Evolutionary conservation across 2,113 vertebrate species (phyloP).

Genomic region (Junco hyemalis): DNA sequence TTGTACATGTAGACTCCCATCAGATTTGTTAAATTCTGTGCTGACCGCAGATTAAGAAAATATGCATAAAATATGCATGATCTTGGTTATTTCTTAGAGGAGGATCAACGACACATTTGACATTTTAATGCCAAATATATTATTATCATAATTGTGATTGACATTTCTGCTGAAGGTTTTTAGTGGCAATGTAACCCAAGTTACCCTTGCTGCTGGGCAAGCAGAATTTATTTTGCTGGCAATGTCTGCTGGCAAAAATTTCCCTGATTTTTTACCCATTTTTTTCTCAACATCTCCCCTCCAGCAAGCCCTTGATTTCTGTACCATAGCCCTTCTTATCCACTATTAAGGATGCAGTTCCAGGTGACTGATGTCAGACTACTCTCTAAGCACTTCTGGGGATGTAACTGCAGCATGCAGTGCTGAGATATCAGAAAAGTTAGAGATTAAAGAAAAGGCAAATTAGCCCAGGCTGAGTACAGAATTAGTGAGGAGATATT

Average conservation of each 20-base stretch:
- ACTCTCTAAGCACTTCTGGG: not conserved
- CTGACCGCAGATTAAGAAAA: not conserved
- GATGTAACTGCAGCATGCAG: not conserved
- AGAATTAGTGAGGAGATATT: not conserved
- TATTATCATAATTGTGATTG: constrained; percentile 33
- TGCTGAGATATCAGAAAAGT: not conserved
- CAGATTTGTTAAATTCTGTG: not conserved
- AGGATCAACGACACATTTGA: not conserved
- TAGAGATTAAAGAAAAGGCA: not conserved
- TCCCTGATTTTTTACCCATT: not conserved
- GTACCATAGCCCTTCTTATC: not conserved
- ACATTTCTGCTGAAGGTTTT: constrained; percentile 19
- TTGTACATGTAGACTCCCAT: not conserved
- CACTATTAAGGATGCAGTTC: not conserved
- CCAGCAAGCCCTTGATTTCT: not conserved
- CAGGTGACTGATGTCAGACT: not conserved
- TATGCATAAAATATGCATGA: not conserved
- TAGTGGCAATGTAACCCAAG: not conserved
- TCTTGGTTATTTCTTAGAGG: not conserved
- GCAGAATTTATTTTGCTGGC: not conserved
- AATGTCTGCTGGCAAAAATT: not conserved
- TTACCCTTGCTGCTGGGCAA: constrained; percentile 33
- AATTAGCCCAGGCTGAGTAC: not conserved
- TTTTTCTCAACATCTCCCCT: not conserved
- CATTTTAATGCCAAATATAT: constrained; percentile 15